Evolutionary conservation across 2,888 invertebrate genomes (phyloP).

Genomic region (Temnothorax rugatulus): DNA sequence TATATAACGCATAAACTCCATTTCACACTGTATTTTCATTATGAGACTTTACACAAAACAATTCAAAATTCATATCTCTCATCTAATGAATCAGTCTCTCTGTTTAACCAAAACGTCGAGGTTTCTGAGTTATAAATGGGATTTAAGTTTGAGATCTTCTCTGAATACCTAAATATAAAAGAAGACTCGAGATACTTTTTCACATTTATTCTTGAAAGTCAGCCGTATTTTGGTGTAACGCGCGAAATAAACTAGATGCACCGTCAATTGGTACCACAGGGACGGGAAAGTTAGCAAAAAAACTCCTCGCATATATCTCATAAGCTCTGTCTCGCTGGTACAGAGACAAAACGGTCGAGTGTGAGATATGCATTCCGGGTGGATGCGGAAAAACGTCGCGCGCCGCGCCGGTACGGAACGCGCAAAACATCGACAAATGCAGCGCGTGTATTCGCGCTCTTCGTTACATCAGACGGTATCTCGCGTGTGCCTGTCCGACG

Average conservation of each 20-base stretch:
- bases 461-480: slow-evolving; percentile 60
- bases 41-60: background rate
- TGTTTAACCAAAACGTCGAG: background rate
- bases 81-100: background rate
- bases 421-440: slow-evolving; percentile 52
- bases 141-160: background rate
- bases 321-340: slow-evolving; percentile 6
- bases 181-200: background rate
- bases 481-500: slow-evolving; percentile 47
- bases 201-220: background rate
- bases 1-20: background rate
- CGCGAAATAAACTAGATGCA: slow-evolving; percentile 10
- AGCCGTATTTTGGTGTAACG: background rate
- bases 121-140: background rate
- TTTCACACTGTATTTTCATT: background rate
- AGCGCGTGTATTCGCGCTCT: slow-evolving; percentile 38
- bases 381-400: slow-evolving; percentile 23
- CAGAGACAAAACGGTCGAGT: slow-evolving; percentile 17
- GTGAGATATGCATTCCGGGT: slow-evolving; percentile 26
- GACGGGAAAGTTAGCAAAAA: slow-evolving; percentile 18
- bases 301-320: background rate
- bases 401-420: background rate
- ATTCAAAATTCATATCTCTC: background rate
- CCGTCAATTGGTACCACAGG: background rate
- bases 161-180: background rate